Evolutionary conservation across 2,113 vertebrate species (phyloP).

Genomic region (Vombatus ursinus): DNA sequence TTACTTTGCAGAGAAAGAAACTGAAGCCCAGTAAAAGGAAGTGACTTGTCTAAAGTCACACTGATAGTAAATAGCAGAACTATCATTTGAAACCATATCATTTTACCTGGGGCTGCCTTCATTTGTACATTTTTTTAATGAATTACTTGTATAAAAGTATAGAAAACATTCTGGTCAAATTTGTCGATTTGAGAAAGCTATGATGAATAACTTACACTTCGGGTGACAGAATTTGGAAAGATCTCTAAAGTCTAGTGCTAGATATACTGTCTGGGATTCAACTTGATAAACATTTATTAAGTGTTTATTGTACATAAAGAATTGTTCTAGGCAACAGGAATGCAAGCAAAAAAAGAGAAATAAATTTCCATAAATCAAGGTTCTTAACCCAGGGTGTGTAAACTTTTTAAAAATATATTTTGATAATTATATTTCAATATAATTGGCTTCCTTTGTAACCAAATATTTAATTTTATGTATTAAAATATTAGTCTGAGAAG

Average conservation of each 20-base stretch:
- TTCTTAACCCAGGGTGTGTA: background rate
- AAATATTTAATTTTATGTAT: background rate
- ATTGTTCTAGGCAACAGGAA: background rate
- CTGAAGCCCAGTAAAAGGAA: background rate
- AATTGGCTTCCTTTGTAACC: background rate
- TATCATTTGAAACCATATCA: background rate
- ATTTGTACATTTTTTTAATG: background rate
- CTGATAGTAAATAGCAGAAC: background rate
- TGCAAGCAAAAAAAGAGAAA: background rate
- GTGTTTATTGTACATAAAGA: background rate
- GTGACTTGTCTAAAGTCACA: background rate
- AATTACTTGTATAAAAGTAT: background rate
- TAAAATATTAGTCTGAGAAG: background rate
- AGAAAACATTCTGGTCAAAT: background rate
- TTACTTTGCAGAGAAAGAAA: background rate
- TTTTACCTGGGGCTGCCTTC: background rate
- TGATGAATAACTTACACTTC: background rate
- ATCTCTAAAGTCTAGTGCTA: background rate
- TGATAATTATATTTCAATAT: background rate
- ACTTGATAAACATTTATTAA: background rate
- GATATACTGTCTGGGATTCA: background rate
- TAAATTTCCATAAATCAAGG: background rate
- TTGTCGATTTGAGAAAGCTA: background rate
- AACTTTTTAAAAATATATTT: background rate
- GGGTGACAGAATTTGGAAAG: background rate